phyloP scores from a whole-genome alignment of 1,140 invertebrate species.

The Drosophila elegans region DNA sequence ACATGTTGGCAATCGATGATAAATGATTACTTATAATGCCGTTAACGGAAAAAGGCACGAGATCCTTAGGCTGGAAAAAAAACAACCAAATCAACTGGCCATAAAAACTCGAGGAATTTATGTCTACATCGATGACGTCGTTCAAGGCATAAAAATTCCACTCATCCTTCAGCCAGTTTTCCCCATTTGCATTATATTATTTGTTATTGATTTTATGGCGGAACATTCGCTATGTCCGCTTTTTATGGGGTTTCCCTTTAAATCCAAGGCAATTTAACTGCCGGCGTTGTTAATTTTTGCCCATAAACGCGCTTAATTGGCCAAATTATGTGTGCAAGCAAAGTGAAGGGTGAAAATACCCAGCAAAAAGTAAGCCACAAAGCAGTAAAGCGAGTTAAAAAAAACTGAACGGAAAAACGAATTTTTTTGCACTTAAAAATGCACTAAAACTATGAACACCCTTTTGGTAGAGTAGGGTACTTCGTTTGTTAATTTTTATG shows the following conservation, averaged over 20 bases:
- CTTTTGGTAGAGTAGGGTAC: neutral
- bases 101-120: constrained; percentile 63
- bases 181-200: constrained; percentile 66
- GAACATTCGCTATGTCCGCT: constrained; percentile 9
- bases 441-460: constrained; percentile 2
- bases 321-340: constrained; percentile 59
- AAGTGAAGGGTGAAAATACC: constrained; percentile 14
- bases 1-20: constrained; percentile 75
- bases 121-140: constrained; percentile 63
- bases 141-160: constrained; percentile 55
- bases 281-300: constrained; percentile 52
- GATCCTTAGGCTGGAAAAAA: constrained; percentile 29
- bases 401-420: constrained; percentile 3
- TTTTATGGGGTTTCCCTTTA: constrained; percentile 24
- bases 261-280: constrained; percentile 32
- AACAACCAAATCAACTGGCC: constrained; percentile 61
- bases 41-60: constrained; percentile 52
- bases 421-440: constrained; percentile 12
- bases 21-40: constrained; percentile 69
- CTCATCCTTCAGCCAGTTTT: constrained; percentile 52
- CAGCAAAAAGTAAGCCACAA: constrained; percentile 38
- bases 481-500: neutral
- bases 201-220: constrained; percentile 71
- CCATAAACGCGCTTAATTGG: constrained; percentile 70
- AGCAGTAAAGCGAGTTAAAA: constrained; percentile 5